phyloP scores from a whole-genome alignment of 2,888 invertebrate genomes.

The Boloria selene region DNA sequence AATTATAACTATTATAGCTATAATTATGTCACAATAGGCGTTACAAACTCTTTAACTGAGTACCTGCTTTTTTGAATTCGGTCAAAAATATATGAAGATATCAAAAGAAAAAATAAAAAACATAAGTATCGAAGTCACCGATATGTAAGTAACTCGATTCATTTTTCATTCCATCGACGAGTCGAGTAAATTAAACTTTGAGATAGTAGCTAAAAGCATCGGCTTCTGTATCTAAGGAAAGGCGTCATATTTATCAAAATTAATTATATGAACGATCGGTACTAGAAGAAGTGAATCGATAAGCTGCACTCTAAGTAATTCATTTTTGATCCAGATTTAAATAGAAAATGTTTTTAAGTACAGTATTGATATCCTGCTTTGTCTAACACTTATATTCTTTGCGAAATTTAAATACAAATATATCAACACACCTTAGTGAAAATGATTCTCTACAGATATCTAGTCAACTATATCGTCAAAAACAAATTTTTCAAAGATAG shows the following conservation, averaged over 20 bases:
- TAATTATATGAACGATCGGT: conserved; percentile 76
- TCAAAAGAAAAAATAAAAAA: conserved; percentile 26
- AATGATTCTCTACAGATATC: too few species aligned
- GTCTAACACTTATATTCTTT: too few species aligned
- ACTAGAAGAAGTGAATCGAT: conserved; percentile 59
- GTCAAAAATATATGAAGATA: conserved; percentile 7
- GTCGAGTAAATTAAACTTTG: conserved; percentile 62
- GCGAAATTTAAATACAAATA: too few species aligned
- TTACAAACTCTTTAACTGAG: too few species aligned
- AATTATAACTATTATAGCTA: too few species aligned
- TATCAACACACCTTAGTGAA: too few species aligned
- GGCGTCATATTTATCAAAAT: conserved; percentile 76
- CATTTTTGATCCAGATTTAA: conserved; percentile 35
- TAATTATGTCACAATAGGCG: too few species aligned
- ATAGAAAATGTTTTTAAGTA: conserved; percentile 10
- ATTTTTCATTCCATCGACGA: conserved; percentile 62
- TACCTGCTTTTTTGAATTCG: too few species aligned
- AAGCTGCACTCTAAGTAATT: conserved; percentile 47
- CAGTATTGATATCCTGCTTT: conserved; percentile 9
- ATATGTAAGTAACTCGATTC: conserved; percentile 26
- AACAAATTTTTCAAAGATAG: too few species aligned
- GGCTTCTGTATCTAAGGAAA: conserved; percentile 68
- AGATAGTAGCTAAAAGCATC: conserved; percentile 75
- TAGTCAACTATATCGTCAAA: too few species aligned
- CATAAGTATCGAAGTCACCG: conserved; percentile 24